Conservation (phyloP, 2,888 invertebrate genomes). For the Anthophora plumipes region DNA sequence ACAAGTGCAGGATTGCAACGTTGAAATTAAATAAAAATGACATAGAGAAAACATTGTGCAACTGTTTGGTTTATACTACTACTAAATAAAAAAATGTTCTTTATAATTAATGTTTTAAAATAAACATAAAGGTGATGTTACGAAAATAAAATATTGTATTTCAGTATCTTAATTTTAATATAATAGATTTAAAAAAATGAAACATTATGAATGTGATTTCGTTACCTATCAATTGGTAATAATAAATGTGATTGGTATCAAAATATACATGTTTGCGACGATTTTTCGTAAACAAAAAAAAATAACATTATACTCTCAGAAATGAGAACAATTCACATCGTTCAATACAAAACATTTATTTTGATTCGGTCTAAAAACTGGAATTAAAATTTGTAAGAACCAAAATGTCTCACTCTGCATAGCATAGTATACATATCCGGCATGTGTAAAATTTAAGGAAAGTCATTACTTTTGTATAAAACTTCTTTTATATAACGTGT, state of each 20-base stretch:
- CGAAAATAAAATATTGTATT: not conserved
- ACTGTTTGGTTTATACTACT: not conserved
- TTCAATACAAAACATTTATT: constrained; percentile 27
- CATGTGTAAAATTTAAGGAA: constrained; percentile 43
- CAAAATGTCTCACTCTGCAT: constrained; percentile 57
- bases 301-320: constrained; percentile 4
- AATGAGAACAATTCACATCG: constrained; percentile 15
- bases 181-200: not conserved
- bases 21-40: not conserved
- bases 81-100: not conserved
- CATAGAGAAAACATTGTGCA: not conserved
- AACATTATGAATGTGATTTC: not conserved
- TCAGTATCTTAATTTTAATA: not conserved
- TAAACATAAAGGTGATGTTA: not conserved
- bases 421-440: constrained; percentile 54
- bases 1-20: not conserved
- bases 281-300: not conserved
- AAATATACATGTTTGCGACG: not conserved
- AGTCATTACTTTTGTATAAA: constrained; percentile 47
- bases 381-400: constrained; percentile 25
- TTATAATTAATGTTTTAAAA: not conserved
- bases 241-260: too few relatives aligned
- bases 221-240: not conserved
- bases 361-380: constrained; percentile 16
- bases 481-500: constrained; percentile 43